These are phyloP conservation scores for Amazona vittata DNA, from an alignment of 2,113 vertebrate genomes.

Conservation along the genomic window DNA sequence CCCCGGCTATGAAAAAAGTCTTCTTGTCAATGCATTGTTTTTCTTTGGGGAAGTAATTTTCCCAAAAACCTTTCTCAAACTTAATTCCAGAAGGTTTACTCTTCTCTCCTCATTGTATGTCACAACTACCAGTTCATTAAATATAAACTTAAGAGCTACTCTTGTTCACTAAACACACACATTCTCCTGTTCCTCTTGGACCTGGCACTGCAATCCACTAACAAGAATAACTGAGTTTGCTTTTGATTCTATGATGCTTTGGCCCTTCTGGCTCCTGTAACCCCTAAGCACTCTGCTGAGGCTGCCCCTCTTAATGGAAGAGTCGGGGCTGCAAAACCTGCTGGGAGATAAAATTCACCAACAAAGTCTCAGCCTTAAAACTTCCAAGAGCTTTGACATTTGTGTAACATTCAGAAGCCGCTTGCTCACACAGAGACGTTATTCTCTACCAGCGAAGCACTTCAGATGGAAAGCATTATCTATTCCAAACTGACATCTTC, in stretches of 20 bases:
- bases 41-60: not conserved
- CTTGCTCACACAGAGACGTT: not conserved
- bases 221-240: not conserved
- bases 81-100: not conserved
- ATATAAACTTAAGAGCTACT: not conserved
- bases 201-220: not conserved
- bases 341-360: slow-evolving; percentile 12
- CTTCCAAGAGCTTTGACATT: slow-evolving; percentile 17
- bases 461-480: slow-evolving; percentile 50
- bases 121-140: not conserved
- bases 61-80: not conserved
- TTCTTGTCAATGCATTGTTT: not conserved
- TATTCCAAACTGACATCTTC: slow-evolving; percentile 61
- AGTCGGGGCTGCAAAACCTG: not conserved
- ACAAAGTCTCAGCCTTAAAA: not conserved
- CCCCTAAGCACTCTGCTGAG: not conserved
- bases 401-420: slow-evolving; percentile 31
- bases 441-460: slow-evolving; percentile 5
- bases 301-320: not conserved
- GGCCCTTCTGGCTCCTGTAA: not conserved
- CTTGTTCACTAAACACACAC: not conserved
- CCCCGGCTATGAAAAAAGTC: not conserved
- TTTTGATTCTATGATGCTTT: not conserved
- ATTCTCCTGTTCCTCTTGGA: not conserved
- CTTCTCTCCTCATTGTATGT: not conserved